phyloP scores from a whole-genome alignment of 2,113 vertebrate genomes.

The Eonycteris spelaea region DNA sequence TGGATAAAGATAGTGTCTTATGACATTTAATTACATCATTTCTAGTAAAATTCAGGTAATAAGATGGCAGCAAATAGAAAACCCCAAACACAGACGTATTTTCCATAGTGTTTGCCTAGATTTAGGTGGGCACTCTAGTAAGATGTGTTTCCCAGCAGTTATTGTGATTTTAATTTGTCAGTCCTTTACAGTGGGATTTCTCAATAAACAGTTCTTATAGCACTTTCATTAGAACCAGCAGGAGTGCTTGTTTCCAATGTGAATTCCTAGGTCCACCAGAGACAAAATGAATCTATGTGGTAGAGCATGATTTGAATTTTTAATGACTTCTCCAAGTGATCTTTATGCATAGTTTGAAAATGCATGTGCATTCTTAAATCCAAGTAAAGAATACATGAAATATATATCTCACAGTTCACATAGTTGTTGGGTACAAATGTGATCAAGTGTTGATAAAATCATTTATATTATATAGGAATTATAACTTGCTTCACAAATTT shows the following conservation, averaged over 20 bases:
- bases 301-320: neutral
- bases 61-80: neutral
- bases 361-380: neutral
- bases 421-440: neutral
- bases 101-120: neutral
- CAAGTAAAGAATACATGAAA: neutral
- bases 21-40: neutral
- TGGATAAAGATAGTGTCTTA: neutral
- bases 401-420: neutral
- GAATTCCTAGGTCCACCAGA: neutral
- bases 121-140: neutral
- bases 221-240: neutral
- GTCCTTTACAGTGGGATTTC: neutral
- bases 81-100: neutral
- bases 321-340: neutral
- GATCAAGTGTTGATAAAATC: neutral
- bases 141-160: neutral
- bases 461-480: neutral
- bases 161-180: neutral
- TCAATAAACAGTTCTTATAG: neutral
- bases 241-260: neutral
- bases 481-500: neutral
- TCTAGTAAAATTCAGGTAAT: neutral
- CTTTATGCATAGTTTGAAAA: neutral
- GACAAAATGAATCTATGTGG: neutral